Conservation (phyloP, 2,797 vertebrate species). For the Percopsis omiscomaycus region DNA sequence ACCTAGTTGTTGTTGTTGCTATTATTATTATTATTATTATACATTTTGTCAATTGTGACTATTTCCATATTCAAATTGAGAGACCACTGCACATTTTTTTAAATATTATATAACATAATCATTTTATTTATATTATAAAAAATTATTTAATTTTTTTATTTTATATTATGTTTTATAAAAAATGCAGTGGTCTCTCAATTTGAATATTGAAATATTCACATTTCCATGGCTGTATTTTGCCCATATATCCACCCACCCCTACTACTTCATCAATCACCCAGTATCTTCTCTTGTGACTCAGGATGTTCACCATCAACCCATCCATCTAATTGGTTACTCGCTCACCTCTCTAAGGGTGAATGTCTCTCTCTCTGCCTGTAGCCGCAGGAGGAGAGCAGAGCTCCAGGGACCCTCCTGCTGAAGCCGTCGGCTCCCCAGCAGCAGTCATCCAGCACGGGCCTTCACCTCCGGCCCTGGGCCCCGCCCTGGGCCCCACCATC, state of each 20-base stretch:
- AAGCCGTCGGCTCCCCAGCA: slow-evolving; percentile 83
- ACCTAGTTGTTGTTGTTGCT: too few relatives aligned
- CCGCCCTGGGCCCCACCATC: slow-evolving; percentile 78
- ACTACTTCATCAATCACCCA: neutral
- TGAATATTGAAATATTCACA: too few relatives aligned
- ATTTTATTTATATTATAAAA: too few relatives aligned
- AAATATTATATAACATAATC: too few relatives aligned
- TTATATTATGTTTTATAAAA: too few relatives aligned
- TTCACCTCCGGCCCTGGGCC: slow-evolving; percentile 59
- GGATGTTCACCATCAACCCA: slow-evolving; percentile 54
- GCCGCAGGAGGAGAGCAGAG: slow-evolving; percentile 82
- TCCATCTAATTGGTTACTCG: slow-evolving; percentile 69
- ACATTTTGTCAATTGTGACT: too few relatives aligned
- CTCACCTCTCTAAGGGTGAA: slow-evolving; percentile 80
- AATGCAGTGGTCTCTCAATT: too few relatives aligned
- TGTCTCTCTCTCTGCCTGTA: slow-evolving; percentile 70
- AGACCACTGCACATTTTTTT: too few relatives aligned
- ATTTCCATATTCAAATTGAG: too few relatives aligned
- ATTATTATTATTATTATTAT: too few relatives aligned
- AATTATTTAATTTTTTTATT: too few relatives aligned
- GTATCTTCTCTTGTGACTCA: slow-evolving; percentile 21
- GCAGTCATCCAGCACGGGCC: slow-evolving; percentile 88
- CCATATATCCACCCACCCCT: neutral
- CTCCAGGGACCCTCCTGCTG: slow-evolving; percentile 81
- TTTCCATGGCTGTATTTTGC: too few relatives aligned